Evolutionary conservation across 1,140 invertebrate species (phyloP).

Genomic region (Drosophila eugracilis): DNA sequence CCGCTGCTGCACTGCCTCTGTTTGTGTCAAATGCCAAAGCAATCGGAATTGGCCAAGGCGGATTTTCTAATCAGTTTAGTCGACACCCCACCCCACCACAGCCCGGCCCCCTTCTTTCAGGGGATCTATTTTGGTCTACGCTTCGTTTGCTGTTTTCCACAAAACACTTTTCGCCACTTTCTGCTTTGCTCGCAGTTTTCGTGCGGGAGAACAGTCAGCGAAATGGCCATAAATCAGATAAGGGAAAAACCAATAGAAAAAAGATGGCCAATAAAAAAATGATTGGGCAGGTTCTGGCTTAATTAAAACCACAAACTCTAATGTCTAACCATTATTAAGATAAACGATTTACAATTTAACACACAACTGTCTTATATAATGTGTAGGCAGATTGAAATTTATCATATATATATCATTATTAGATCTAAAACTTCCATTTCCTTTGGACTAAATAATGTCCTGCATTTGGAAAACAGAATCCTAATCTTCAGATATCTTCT

Average conservation of each 20-base stretch:
- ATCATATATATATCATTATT: no score
- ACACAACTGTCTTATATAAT: no score
- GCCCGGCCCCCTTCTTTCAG: not conserved
- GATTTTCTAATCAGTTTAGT: constrained; percentile 52
- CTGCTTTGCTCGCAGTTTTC: constrained; percentile 41
- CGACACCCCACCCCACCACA: not conserved
- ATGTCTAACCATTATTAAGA: no score
- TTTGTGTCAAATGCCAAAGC: constrained; percentile 64
- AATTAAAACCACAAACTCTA: no score
- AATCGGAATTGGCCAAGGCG: constrained; percentile 53
- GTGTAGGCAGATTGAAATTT: no score
- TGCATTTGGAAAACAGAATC: no score
- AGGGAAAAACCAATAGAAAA: not conserved
- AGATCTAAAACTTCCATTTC: no score
- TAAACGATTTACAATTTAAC: no score
- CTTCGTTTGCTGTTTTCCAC: constrained; percentile 37
- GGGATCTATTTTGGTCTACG: constrained; percentile 38
- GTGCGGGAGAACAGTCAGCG: constrained; percentile 31
- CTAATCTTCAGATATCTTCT: no score
- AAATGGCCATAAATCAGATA: constrained; percentile 10
- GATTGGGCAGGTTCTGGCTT: no score
- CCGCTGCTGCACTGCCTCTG: constrained; percentile 36
- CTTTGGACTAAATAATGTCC: no score
- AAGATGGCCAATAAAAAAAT: not conserved
- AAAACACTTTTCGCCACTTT: constrained; percentile 44